A percentile compares a stretch with the other conserved stretches of the same genome.
Evolutionary conservation across 1,140 invertebrate species (phyloP).

Genomic region (Plodia interpunctella): DNA sequence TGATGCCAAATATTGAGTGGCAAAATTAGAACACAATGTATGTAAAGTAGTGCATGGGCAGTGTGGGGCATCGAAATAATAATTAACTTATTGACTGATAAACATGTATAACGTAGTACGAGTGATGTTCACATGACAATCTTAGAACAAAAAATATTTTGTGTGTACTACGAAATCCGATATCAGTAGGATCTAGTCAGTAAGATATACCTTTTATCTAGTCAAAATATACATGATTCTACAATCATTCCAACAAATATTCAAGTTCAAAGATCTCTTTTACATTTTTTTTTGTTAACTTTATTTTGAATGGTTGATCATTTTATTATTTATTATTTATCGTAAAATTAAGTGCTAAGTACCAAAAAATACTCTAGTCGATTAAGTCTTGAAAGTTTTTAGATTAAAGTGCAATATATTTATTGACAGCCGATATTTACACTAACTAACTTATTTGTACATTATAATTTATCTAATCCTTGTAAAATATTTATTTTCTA

Average conservation of each 20-base stretch:
- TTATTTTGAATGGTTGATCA: conserved; percentile 41
- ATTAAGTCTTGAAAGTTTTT: conserved; percentile 31
- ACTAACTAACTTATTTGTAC: conserved; percentile 30
- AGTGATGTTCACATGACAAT: conserved; percentile 8
- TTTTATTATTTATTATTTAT: conserved; percentile 38
- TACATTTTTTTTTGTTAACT: conserved; percentile 19
- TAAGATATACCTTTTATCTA: conserved; percentile 7
- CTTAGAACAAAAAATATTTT: conserved; percentile 18
- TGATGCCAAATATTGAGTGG: background rate
- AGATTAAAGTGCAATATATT: conserved; percentile 66
- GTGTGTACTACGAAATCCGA: background rate
- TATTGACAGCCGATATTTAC: conserved; percentile 41
- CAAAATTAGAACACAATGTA: background rate
- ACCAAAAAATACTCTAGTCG: conserved; percentile 45
- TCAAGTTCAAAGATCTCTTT: conserved; percentile 3
- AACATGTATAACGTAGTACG: background rate
- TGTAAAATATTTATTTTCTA: conserved; percentile 31
- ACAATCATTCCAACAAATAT: conserved; percentile 4
- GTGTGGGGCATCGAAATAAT: background rate
- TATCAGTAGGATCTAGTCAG: conserved; percentile 4
- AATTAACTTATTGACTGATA: conserved; percentile 8
- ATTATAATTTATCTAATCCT: conserved; percentile 42
- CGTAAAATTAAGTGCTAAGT: conserved; percentile 22
- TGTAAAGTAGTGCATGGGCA: background rate
- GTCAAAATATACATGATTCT: conserved; percentile 8